Evolutionary conservation across 2,797 vertebrate genomes (phyloP).

Genomic region (Sebastes reedi): DNA sequence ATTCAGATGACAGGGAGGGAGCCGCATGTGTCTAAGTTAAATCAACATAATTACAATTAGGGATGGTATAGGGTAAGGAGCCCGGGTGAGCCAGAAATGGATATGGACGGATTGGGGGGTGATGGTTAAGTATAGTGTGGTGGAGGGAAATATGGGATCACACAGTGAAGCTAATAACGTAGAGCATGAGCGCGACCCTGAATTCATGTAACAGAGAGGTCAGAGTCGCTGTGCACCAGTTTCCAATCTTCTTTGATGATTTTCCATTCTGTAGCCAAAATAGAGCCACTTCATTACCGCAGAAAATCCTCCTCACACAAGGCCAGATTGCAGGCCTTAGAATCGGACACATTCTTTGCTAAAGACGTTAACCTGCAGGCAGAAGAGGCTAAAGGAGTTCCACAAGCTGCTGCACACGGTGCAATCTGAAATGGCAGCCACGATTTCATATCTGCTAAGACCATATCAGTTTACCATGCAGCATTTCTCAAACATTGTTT

Average conservation of each 20-base stretch:
- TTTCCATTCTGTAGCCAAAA: conserved; percentile 22
- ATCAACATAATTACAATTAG: conserved; percentile 99
- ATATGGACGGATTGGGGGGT: conserved; percentile 71
- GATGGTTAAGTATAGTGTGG: conserved; percentile 60
- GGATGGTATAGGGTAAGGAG: conserved; percentile 84
- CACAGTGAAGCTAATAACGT: conserved; percentile 57
- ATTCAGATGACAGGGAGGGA: conserved; percentile 88
- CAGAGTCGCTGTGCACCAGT: not conserved
- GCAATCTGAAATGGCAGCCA: conserved; percentile 2
- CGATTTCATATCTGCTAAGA: not conserved
- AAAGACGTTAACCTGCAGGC: not conserved
- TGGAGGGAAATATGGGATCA: conserved; percentile 57
- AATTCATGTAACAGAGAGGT: conserved; percentile 42
- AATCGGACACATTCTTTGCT: not conserved
- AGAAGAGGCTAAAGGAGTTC: not conserved
- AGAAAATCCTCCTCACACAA: conserved; percentile 5
- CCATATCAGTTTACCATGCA: not conserved
- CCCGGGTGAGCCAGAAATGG: conserved; percentile 64
- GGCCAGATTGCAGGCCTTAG: not conserved
- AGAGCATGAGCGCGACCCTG: conserved; percentile 37
- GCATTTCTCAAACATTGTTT: not conserved
- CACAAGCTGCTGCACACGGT: not conserved
- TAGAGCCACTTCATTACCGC: conserved; percentile 12
- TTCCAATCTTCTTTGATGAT: conserved; percentile 16
- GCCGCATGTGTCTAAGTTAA: conserved; percentile 93